phyloP scores from a whole-genome alignment of 2,797 vertebrate genomes.

The Rhinophrynus dorsalis region DNA sequence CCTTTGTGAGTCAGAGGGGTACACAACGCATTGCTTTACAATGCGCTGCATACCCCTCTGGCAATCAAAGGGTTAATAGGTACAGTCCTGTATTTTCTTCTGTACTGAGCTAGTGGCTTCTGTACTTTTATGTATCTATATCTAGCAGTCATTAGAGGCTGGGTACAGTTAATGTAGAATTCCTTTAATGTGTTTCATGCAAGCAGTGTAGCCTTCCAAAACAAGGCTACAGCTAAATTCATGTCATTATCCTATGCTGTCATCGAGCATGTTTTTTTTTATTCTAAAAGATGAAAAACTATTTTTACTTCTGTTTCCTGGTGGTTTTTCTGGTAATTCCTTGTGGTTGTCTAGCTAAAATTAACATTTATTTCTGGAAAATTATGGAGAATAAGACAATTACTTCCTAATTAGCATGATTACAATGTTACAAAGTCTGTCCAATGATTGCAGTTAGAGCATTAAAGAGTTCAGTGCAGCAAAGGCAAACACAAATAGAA shows the following conservation, averaged over 20 bases:
- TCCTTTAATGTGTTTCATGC: neutral
- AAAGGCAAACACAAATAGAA: neutral
- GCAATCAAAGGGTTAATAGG: too few species aligned
- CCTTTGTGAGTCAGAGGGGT: too few species aligned
- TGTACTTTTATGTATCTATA: too few species aligned
- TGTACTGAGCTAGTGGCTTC: too few species aligned
- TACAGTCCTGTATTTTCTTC: too few species aligned
- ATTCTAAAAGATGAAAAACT: neutral
- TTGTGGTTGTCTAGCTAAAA: neutral
- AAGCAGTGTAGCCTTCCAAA: neutral
- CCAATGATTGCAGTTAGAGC: neutral
- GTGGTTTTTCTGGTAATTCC: slow-evolving; percentile 5
- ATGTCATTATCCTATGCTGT: neutral
- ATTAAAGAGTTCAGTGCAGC: neutral
- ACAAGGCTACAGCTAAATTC: neutral
- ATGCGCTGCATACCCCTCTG: too few species aligned
- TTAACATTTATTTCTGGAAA: slow-evolving; percentile 1
- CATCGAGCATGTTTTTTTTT: neutral
- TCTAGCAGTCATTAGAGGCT: neutral
- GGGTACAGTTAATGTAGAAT: neutral
- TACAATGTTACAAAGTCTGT: neutral
- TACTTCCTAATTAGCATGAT: neutral
- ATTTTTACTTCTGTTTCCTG: neutral
- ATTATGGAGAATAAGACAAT: neutral
- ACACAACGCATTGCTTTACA: too few species aligned